Conservation (phyloP, 2,888 invertebrate genomes). For the Apantesis nais region DNA sequence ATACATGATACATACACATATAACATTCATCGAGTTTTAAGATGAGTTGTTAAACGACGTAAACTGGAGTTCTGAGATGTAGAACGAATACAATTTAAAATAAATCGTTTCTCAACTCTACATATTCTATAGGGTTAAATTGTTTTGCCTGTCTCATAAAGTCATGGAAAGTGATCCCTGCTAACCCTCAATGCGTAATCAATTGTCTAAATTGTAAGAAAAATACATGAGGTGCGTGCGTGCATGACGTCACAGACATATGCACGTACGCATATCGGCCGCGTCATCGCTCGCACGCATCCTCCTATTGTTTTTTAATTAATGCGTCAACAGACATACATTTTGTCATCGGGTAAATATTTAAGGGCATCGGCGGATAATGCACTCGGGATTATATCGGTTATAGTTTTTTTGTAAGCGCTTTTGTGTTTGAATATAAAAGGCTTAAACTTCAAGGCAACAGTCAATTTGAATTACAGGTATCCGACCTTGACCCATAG, state of each 20-base stretch:
- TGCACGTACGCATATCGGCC: conserved; percentile 25
- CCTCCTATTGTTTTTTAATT: conserved; percentile 44
- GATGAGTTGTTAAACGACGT: too few relatives aligned
- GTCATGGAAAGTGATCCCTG: not conserved
- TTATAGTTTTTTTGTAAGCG: not conserved
- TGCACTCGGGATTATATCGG: not conserved
- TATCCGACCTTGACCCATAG: not conserved
- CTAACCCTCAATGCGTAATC: not conserved
- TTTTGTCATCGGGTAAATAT: conserved; percentile 35
- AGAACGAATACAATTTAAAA: too few relatives aligned
- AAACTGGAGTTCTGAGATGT: too few relatives aligned
- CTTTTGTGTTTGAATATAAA: not conserved
- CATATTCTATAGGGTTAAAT: too few relatives aligned
- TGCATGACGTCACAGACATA: conserved; percentile 19
- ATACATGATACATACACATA: too few relatives aligned
- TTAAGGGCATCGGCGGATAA: conserved; percentile 10
- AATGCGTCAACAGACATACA: conserved; percentile 37
- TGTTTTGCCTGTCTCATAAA: not conserved
- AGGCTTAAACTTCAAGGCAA: too few relatives aligned
- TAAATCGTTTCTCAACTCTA: too few relatives aligned
- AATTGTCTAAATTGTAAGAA: not conserved
- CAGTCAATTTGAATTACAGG: not conserved
- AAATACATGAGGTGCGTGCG: not conserved
- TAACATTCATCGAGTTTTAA: too few relatives aligned
- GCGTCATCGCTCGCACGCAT: conserved; percentile 32